Evolutionary conservation across 2,888 invertebrate species (phyloP).

Genomic region (Cataglyphis albicans): DNA sequence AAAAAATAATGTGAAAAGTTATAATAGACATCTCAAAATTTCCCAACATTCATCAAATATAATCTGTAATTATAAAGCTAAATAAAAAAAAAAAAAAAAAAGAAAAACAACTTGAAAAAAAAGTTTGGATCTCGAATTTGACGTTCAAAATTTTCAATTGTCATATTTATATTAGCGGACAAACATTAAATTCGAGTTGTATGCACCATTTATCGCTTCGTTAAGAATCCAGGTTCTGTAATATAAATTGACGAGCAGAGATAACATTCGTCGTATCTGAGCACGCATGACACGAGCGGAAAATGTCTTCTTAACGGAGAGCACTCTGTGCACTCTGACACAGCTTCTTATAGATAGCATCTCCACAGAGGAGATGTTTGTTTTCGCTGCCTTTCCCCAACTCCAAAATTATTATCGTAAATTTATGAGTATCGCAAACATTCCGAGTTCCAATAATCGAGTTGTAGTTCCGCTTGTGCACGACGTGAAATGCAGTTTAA

Average conservation of each 20-base stretch:
- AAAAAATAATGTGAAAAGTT: not conserved
- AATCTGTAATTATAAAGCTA: not conserved
- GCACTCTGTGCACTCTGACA: conserved; percentile 36
- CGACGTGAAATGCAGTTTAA: not conserved
- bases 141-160: not conserved
- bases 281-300: not conserved
- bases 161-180: not conserved
- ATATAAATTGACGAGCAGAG: conserved; percentile 22
- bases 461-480: not conserved
- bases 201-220: not conserved
- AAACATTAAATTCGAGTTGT: not conserved
- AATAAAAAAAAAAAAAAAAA: not conserved
- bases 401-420: not conserved
- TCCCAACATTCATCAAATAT: not conserved
- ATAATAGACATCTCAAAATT: not conserved
- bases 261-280: conserved; percentile 41
- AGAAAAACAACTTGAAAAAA: not conserved
- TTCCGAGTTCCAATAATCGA: not conserved
- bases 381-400: not conserved
- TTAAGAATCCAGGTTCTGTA: conserved; percentile 22
- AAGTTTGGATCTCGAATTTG: not conserved
- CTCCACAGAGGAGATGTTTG: not conserved
- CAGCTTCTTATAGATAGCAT: not conserved
- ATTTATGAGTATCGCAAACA: not conserved
- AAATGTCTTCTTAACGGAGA: conserved; percentile 22